A percentile compares a stretch with the other conserved stretches of the same genome.
Conservation (phyloP, 1,140 invertebrate genomes). For the Rhagoletis pomonella region DNA sequence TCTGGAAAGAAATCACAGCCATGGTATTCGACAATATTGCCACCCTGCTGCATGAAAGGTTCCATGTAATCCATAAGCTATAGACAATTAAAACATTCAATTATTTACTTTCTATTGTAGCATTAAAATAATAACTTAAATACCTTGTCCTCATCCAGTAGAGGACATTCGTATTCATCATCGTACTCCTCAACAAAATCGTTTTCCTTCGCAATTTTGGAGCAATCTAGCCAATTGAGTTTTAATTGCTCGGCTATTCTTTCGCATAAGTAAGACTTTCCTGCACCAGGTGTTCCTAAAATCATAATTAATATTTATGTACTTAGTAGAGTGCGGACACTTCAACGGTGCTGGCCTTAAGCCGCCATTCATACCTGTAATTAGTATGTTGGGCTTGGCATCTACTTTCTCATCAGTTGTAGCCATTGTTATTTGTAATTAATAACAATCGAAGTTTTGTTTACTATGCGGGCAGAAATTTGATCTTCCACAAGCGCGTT, state of each 20-base stretch:
- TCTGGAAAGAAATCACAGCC: slow-evolving; percentile 97
- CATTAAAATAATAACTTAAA: slow-evolving; percentile 57
- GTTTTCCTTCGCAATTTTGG: slow-evolving; percentile 91
- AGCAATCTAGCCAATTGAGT: slow-evolving; percentile 90
- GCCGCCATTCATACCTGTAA: slow-evolving; percentile 75
- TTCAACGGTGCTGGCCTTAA: neutral
- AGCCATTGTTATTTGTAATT: slow-evolving; percentile 12
- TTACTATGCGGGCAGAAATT: neutral
- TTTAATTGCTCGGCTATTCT: slow-evolving; percentile 82
- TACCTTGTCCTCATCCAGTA: slow-evolving; percentile 96
- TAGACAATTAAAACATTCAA: slow-evolving; percentile 60
- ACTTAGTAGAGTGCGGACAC: neutral
- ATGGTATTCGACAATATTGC: slow-evolving; percentile 97
- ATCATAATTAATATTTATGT: slow-evolving; percentile 54
- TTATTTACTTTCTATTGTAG: neutral
- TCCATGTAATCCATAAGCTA: slow-evolving; percentile 93
- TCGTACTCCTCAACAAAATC: slow-evolving; percentile 91
- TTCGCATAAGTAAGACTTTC: slow-evolving; percentile 90
- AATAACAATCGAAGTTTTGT: neutral
- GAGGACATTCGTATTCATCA: slow-evolving; percentile 86
- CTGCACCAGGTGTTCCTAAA: slow-evolving; percentile 91
- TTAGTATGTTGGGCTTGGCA: slow-evolving; percentile 77
- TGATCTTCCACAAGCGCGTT: neutral
- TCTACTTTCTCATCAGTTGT: slow-evolving; percentile 62
- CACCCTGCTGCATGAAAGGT: slow-evolving; percentile 86